phyloP scores from a whole-genome alignment of 2,888 invertebrate genomes.

The Agonopterix heracliana region DNA sequence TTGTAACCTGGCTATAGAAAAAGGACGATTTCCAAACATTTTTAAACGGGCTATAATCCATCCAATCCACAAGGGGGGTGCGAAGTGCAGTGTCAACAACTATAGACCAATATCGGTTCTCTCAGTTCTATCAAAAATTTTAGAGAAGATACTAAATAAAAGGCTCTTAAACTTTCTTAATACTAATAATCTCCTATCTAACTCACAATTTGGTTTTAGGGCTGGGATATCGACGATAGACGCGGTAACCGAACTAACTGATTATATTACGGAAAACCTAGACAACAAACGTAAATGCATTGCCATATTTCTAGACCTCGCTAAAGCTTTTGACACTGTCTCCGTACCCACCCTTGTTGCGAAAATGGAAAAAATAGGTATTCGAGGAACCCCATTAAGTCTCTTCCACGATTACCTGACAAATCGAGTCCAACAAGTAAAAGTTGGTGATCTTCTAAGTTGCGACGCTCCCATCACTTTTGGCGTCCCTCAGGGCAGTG shows the following conservation, averaged over 20 bases:
- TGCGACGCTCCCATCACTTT: background rate
- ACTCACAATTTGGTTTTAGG: background rate
- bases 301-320: too few relatives aligned
- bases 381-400: background rate
- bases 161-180: background rate
- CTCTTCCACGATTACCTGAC: background rate
- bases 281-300: too few relatives aligned
- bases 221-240: too few relatives aligned
- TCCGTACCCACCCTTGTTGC: too few relatives aligned
- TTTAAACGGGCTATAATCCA: constrained; percentile 4
- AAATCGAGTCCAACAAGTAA: background rate
- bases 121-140: constrained; percentile 3
- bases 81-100: background rate
- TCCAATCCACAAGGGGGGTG: background rate
- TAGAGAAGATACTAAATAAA: constrained; percentile 4
- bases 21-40: constrained; percentile 5
- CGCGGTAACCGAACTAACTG: too few relatives aligned
- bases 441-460: background rate
- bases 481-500: background rate
- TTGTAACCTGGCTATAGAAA: constrained; percentile 6
- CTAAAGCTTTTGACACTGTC: too few relatives aligned
- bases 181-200: background rate
- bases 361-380: background rate
- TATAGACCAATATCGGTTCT: constrained; percentile 2
- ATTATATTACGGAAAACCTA: too few relatives aligned